These are phyloP conservation scores for Sebastolobus altivelis DNA, from an alignment of 2,797 vertebrate species.

Conservation along the genomic window DNA sequence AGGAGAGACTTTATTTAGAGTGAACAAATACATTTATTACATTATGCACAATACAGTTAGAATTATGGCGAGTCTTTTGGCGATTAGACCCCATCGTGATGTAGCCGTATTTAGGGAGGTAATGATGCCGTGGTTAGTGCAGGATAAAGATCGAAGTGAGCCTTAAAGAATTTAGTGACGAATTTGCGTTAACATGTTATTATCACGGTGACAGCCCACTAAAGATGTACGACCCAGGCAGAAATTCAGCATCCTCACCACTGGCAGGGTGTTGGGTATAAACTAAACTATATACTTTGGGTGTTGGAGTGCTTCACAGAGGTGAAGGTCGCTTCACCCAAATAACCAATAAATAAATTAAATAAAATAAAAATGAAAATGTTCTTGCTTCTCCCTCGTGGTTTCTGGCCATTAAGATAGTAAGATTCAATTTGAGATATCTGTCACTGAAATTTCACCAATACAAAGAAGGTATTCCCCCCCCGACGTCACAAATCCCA, in stretches of 20 bases:
- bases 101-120: no score
- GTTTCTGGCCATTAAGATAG: background rate
- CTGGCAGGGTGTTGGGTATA: accelerated
- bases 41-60: no score
- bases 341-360: background rate
- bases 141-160: no score
- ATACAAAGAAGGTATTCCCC: no score
- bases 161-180: no score
- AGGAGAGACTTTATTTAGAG: background rate
- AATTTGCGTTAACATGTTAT: no score
- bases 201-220: no score
- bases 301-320: background rate
- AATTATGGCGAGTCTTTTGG: background rate
- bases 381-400: background rate
- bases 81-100: background rate
- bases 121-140: background rate
- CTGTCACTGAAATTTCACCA: background rate
- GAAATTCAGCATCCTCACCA: background rate
- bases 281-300: accelerated
- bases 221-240: background rate
- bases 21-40: no score
- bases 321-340: background rate
- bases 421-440: background rate
- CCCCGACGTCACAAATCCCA: background rate
- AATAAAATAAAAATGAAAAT: background rate